Conservation (phyloP, 2,797 vertebrate genomes). For the Peromyscus melanophrys region DNA sequence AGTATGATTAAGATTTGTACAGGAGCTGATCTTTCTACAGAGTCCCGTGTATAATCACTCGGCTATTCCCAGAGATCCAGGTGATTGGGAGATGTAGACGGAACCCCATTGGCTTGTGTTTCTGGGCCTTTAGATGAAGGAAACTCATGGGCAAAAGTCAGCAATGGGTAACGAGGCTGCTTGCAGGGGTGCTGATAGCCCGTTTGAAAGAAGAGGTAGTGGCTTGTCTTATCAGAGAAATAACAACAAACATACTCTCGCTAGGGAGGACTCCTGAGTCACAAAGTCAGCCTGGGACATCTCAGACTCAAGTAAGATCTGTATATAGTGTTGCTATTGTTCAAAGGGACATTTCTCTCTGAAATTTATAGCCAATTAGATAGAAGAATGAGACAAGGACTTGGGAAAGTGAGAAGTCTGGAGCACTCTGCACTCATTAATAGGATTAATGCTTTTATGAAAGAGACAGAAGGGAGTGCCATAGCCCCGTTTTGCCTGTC, state of each 20-base stretch:
- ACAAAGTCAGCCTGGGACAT: background rate
- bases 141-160: background rate
- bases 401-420: conserved; percentile 2
- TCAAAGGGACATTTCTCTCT: background rate
- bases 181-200: background rate
- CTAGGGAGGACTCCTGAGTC: background rate
- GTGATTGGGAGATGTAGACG: background rate
- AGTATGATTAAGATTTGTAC: background rate
- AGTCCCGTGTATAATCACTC: background rate
- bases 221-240: background rate
- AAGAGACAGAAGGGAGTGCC: background rate
- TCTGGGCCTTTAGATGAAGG: background rate
- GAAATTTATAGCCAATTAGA: background rate
- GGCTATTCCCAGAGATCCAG: background rate
- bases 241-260: background rate
- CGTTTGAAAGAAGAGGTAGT: background rate
- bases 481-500: background rate
- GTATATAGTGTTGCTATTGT: background rate
- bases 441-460: background rate
- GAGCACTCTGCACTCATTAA: background rate
- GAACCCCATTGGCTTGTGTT: background rate
- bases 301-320: background rate
- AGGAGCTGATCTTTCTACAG: background rate
- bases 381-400: background rate
- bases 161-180: background rate